These are phyloP conservation scores for Erinaceus europaeus DNA, from an alignment of 2,113 vertebrate species.

Conservation along the genomic window DNA sequence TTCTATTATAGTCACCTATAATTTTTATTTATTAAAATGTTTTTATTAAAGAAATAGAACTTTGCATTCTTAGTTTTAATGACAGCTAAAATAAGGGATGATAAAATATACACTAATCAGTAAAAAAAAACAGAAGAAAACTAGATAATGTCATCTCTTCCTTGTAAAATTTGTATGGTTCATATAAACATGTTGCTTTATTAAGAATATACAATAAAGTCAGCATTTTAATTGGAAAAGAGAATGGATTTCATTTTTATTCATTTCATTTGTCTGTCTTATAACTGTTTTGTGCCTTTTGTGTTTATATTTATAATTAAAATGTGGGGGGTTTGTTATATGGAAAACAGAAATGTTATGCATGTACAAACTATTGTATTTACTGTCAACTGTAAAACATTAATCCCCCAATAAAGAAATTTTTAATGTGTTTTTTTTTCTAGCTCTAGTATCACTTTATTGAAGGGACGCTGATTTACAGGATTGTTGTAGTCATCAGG, in stretches of 20 bases:
- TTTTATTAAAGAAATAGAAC: constrained; percentile 28
- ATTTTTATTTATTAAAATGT: constrained; percentile 11
- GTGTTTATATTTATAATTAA: no score
- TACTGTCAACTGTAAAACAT: no score
- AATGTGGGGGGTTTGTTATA: no score
- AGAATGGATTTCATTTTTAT: constrained; percentile 3
- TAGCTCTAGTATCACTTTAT: no score
- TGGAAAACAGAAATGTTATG: no score
- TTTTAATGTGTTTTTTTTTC: no score
- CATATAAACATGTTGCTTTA: background rate
- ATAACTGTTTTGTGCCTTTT: background rate
- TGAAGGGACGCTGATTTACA: no score
- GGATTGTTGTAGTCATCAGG: no score
- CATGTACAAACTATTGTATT: no score
- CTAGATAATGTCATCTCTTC: background rate
- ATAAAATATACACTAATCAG: background rate
- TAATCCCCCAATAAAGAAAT: no score
- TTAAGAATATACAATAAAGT: background rate
- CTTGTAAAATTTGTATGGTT: background rate
- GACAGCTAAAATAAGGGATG: background rate
- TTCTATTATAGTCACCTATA: background rate
- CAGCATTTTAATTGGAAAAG: background rate
- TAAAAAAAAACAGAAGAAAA: background rate
- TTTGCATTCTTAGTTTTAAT: background rate
- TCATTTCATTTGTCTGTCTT: constrained; percentile 2